phyloP scores from a whole-genome alignment of 2,113 vertebrate genomes.

The Phycodurus eques region DNA sequence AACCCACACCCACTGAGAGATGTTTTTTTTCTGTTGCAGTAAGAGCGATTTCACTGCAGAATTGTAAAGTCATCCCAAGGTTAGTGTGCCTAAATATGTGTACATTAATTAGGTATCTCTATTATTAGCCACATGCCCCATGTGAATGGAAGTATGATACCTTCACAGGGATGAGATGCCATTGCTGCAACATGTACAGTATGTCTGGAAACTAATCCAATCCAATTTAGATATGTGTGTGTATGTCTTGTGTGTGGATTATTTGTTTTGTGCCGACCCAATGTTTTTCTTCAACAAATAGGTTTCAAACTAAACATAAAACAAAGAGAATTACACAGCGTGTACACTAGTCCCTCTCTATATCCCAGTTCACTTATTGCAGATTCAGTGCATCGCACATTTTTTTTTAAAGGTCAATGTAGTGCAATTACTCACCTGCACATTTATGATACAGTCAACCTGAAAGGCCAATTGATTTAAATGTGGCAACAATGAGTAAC shows the following conservation, averaged over 20 bases:
- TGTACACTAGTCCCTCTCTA: too few species aligned
- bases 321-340: too few species aligned
- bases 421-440: too few species aligned
- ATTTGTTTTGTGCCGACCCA: not conserved
- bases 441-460: too few species aligned
- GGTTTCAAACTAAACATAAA: too few species aligned
- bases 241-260: not conserved
- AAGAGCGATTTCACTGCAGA: conserved; percentile 11
- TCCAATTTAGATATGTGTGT: not conserved
- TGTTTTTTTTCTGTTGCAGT: conserved; percentile 1
- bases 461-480: too few species aligned
- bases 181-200: conserved; percentile 15
- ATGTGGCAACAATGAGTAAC: too few species aligned
- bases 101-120: conserved; percentile 48
- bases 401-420: too few species aligned
- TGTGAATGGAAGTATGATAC: conserved; percentile 32
- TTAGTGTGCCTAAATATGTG: conserved; percentile 28
- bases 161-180: conserved; percentile 27
- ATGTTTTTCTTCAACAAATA: too few species aligned
- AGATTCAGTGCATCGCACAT: too few species aligned
- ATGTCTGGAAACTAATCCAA: conserved; percentile 19
- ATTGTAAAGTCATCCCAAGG: conserved; percentile 50
- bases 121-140: conserved; percentile 42
- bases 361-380: too few species aligned
- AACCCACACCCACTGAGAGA: not conserved